Conservation (phyloP, 1,140 invertebrate species). For the Drosophila insularis region DNA sequence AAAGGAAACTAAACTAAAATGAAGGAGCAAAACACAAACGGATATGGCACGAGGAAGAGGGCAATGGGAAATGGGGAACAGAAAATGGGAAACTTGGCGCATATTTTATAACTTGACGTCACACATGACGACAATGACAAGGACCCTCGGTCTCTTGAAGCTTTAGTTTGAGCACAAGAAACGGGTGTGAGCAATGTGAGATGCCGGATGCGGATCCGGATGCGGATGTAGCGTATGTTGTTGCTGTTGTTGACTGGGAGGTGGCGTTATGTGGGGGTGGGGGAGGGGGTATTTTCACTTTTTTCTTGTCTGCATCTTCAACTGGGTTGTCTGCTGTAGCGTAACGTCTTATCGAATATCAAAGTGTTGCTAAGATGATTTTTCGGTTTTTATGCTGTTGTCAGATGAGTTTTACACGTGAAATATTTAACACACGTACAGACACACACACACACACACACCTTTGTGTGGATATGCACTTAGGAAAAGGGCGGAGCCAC, state of each 20-base stretch:
- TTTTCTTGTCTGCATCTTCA: conserved; percentile 3
- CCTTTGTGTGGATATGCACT: conserved; percentile 10
- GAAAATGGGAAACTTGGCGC: conserved; percentile 53
- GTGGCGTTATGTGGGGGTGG: background rate
- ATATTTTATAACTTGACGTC: conserved; percentile 78
- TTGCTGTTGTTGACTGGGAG: too few relatives aligned
- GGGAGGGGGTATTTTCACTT: background rate
- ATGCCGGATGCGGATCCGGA: background rate
- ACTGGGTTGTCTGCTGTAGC: conserved; percentile 12
- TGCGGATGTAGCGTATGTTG: background rate
- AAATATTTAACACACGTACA: conserved; percentile 37
- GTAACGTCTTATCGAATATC: conserved; percentile 70
- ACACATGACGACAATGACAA: conserved; percentile 53
- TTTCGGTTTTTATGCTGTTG: conserved; percentile 44
- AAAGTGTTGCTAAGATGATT: conserved; percentile 75
- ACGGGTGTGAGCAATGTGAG: background rate
- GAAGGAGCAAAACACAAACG: background rate
- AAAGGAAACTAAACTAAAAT: conserved; percentile 49
- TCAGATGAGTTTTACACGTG: conserved; percentile 58
- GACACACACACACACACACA: background rate
- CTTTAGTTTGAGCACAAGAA: background rate
- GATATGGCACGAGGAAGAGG: background rate
- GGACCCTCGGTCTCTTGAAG: background rate
- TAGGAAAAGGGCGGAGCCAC: conserved; percentile 4
- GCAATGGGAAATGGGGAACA: conserved; percentile 8